phyloP scores from a whole-genome alignment of 1,140 invertebrate genomes.

The Drosophila tani region DNA sequence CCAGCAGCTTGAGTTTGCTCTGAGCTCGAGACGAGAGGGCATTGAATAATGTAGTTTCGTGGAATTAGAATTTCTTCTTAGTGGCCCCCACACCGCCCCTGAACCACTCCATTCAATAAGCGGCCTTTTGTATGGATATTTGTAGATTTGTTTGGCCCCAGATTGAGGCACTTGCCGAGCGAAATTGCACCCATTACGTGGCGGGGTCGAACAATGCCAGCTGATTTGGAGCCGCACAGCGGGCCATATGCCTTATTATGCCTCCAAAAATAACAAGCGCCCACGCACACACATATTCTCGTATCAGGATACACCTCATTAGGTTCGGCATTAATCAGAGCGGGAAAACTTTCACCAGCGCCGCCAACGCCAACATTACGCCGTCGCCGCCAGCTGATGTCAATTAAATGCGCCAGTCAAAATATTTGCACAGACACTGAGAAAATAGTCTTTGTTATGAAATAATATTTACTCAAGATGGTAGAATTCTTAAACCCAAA shows the following conservation, averaged over 20 bases:
- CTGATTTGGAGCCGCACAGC: constrained; percentile 50
- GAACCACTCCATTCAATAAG: constrained; percentile 39
- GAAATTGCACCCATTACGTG: constrained; percentile 66
- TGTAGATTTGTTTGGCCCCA: constrained; percentile 32
- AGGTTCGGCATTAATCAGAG: constrained; percentile 70
- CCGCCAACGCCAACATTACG: neutral
- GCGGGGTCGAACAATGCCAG: constrained; percentile 49
- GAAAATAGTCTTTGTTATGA: neutral
- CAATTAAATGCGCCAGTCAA: constrained; percentile 70
- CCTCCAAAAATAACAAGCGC: constrained; percentile 52
- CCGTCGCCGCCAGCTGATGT: constrained; percentile 27
- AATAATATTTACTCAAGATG: no score
- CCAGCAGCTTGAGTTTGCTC: constrained; percentile 21
- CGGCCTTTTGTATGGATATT: constrained; percentile 41
- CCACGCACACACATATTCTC: constrained; percentile 40
- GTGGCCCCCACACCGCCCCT: neutral
- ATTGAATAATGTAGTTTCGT: constrained; percentile 59
- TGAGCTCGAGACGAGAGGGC: constrained; percentile 10
- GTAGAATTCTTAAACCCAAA: no score
- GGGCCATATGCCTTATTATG: constrained; percentile 46
- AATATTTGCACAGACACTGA: constrained; percentile 47
- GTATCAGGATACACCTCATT: constrained; percentile 72
- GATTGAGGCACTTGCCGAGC: constrained; percentile 33
- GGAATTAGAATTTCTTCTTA: constrained; percentile 49
- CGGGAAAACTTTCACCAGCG: constrained; percentile 16